Base-by-base conservation (phyloP, 2,888 invertebrate genomes). In the Eretmocerus hayati region DNA sequence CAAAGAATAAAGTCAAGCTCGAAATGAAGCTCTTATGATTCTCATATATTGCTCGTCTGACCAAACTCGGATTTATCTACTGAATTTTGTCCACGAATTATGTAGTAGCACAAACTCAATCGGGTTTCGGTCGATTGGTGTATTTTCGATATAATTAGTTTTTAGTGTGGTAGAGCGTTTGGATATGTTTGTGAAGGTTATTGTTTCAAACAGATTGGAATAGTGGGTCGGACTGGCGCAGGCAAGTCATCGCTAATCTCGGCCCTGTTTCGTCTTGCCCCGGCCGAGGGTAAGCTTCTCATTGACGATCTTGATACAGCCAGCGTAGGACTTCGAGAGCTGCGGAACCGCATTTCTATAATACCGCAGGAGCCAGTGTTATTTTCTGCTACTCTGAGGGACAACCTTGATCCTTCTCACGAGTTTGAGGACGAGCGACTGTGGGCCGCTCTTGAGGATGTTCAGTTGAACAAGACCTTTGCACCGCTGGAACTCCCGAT, bases 281-380 rank as follows among this genome's bases (percentile, higher is more conserved):
- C 85, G 35, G 81, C 85, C 19, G 83, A 84, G 44, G 93, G 93
- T 2, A 67, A 75, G 23, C 81, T 94, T 30, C 68, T 74, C 52
- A 87, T 94, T 49, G 93, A 94, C 64, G 82, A 78, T 5, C 66
- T 90, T 0, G 78, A 85, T 50, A 85, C 81, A 0, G 78, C 77
- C 40, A 73, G 74, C 9, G 77, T 92, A 26, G 85, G 85, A 1
- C 75, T 92, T 5, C 75, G 84, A 67, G 85, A 87, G 61, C 73
- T 94, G 22, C 75, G 94, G 36, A 80, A 79, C 43, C 84, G 83
- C 59, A 85, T 94, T 46, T 85, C 93, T 0, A 92, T 94, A 53
- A 94, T 95, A 64, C 94, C 94, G 0, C 94, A 94, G 75, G 90
- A 91, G 63, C 90, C 92, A 0, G 83, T 91, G 16, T 70, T 92